Percentiles rank a stretch among this genome's conserved stretches.
These are phyloP conservation scores for Eudemis profundana DNA, from an alignment of 2,888 invertebrate genomes.

Conservation along the genomic window DNA sequence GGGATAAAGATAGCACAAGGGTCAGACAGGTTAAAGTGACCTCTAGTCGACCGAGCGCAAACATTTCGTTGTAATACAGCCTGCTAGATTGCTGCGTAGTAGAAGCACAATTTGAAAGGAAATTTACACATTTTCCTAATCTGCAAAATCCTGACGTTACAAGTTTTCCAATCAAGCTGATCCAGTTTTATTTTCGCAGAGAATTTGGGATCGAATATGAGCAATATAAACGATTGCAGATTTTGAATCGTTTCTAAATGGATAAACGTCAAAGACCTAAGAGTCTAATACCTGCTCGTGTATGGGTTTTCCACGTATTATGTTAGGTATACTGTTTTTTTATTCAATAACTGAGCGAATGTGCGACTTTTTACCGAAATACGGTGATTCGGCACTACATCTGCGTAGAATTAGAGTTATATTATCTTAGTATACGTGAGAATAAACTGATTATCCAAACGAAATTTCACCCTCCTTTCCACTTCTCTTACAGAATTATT, in stretches of 20 bases:
- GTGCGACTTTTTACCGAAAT: too few species aligned
- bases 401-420: too few species aligned
- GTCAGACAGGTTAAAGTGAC: conserved; percentile 56
- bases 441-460: too few species aligned
- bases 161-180: conserved; percentile 20
- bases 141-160: conserved; percentile 16
- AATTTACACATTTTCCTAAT: conserved; percentile 26
- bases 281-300: too few species aligned
- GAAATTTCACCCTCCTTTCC: too few species aligned
- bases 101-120: conserved; percentile 26
- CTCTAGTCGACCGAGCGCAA: conserved; percentile 51
- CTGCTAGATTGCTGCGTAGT: conserved; percentile 45
- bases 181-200: background rate
- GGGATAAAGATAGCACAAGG: conserved; percentile 45
- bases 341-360: too few species aligned
- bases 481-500: too few species aligned
- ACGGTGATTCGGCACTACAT: too few species aligned
- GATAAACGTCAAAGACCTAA: background rate
- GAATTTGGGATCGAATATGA: background rate
- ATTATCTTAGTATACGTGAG: too few species aligned
- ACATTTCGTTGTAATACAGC: conserved; percentile 41
- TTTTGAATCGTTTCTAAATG: background rate
- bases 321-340: too few species aligned
- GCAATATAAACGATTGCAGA: too few species aligned
- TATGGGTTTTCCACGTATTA: too few species aligned